Conservation (phyloP, 1,140 invertebrate genomes). For the Trachelipus rathkii region DNA sequence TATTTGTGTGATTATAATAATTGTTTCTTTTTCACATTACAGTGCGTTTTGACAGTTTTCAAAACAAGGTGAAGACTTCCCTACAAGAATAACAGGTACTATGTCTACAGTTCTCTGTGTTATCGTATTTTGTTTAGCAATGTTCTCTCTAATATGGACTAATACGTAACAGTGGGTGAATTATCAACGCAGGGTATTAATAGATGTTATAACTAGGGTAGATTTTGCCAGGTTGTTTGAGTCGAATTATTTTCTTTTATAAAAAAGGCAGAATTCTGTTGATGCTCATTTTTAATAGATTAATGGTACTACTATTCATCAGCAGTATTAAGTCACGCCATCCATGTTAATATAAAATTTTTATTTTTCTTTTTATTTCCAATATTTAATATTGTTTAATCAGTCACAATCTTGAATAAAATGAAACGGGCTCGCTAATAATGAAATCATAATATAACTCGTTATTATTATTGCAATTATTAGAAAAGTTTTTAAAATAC, state of each 20-base stretch:
- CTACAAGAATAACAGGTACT: constrained; percentile 68
- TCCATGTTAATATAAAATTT: too few relatives aligned
- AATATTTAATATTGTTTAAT: too few relatives aligned
- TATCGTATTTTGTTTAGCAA: constrained; percentile 87
- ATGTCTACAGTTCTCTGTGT: constrained; percentile 71
- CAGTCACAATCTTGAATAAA: too few relatives aligned
- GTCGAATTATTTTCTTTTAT: too few relatives aligned
- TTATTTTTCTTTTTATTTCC: too few relatives aligned
- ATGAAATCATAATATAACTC: too few relatives aligned
- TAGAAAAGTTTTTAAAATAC: too few relatives aligned
- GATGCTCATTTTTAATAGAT: neutral
- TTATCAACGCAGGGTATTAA: constrained; percentile 86
- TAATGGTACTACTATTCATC: neutral
- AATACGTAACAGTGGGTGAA: constrained; percentile 91
- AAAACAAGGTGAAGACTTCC: constrained; percentile 66
- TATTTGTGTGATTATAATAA: neutral
- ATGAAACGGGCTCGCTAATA: too few relatives aligned
- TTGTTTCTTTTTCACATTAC: neutral
- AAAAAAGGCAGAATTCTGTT: neutral
- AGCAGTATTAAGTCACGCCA: neutral
- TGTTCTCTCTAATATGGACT: constrained; percentile 92
- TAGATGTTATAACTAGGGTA: neutral
- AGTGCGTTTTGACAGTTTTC: constrained; percentile 53
- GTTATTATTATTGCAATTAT: too few relatives aligned
- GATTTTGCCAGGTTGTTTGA: too few relatives aligned